These are phyloP conservation scores for Drosophila cardini DNA, from an alignment of 1,140 invertebrate genomes.

Conservation along the genomic window DNA sequence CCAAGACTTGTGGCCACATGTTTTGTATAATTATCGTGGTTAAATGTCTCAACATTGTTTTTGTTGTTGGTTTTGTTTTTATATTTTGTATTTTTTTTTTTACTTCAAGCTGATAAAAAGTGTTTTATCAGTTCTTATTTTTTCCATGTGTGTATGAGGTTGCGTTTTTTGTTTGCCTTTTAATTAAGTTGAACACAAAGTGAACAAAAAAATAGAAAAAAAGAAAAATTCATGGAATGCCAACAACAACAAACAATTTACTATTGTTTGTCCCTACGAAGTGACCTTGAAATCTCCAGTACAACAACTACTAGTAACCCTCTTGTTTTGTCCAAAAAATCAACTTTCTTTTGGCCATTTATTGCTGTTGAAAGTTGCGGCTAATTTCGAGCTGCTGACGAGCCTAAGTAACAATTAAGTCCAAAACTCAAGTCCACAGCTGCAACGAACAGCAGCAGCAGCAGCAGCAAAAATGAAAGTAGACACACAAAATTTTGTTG, in stretches of 20 bases:
- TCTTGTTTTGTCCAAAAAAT: constrained; percentile 27
- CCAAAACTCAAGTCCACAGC: constrained; percentile 34
- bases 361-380: constrained; percentile 44
- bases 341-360: constrained; percentile 60
- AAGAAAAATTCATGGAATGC: constrained; percentile 40
- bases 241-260: constrained; percentile 41
- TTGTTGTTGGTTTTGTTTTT: constrained; percentile 25
- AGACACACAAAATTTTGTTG: constrained; percentile 53
- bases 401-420: constrained; percentile 44
- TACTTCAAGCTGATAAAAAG: constrained; percentile 48
- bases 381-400: constrained; percentile 49
- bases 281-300: constrained; percentile 60
- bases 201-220: constrained; percentile 33
- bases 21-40: constrained; percentile 82
- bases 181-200: constrained; percentile 78
- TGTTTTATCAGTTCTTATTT: constrained; percentile 50
- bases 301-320: constrained; percentile 33
- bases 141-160: constrained; percentile 31
- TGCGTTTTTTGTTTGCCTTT: constrained; percentile 72
- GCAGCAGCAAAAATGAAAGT: constrained; percentile 43
- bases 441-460: constrained; percentile 5
- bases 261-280: constrained; percentile 59
- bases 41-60: constrained; percentile 66
- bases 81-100: constrained; percentile 50
- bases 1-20: constrained; percentile 63